Percentiles rank a stretch among this genome's conserved stretches.
phyloP scores from a whole-genome alignment of 1,140 invertebrate genomes.

The Agraylea sexmaculata region DNA sequence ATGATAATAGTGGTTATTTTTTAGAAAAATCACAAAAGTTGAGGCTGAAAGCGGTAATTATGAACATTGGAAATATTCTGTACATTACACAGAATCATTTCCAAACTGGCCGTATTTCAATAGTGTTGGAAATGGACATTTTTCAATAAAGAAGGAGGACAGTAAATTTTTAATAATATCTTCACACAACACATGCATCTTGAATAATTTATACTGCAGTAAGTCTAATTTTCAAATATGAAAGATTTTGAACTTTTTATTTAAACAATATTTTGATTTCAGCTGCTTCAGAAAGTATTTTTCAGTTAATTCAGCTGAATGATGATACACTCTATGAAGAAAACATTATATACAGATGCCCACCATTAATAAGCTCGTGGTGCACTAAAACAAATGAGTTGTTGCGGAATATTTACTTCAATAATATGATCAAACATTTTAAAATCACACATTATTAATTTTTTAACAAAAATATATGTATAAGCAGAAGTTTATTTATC shows the following conservation, averaged over 20 bases:
- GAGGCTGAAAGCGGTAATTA: constrained; percentile 50
- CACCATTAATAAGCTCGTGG: constrained; percentile 39
- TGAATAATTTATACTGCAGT: constrained; percentile 46
- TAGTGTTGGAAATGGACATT: constrained; percentile 45
- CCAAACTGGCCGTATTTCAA: constrained; percentile 49
- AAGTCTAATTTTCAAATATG: constrained; percentile 27
- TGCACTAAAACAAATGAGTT: too few species aligned
- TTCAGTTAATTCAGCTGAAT: constrained; percentile 37
- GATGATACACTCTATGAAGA: constrained; percentile 45
- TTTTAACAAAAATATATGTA: too few species aligned
- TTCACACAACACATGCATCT: constrained; percentile 50
- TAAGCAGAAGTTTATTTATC: too few species aligned
- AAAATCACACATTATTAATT: too few species aligned
- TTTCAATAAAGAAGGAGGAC: constrained; percentile 39
- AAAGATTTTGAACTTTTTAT: constrained; percentile 9
- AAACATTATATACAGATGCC: constrained; percentile 50
- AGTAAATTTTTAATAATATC: constrained; percentile 39
- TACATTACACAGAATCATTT: constrained; percentile 51
- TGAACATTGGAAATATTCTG: constrained; percentile 57
- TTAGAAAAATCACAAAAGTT: constrained; percentile 49
- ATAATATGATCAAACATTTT: too few species aligned
- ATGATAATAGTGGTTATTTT: constrained; percentile 20
- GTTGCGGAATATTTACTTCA: too few species aligned
- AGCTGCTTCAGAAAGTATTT: constrained; percentile 47
- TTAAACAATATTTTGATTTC: constrained; percentile 24